Conservation (phyloP, 2,888 invertebrate species). For the Ormyrus labotus region DNA sequence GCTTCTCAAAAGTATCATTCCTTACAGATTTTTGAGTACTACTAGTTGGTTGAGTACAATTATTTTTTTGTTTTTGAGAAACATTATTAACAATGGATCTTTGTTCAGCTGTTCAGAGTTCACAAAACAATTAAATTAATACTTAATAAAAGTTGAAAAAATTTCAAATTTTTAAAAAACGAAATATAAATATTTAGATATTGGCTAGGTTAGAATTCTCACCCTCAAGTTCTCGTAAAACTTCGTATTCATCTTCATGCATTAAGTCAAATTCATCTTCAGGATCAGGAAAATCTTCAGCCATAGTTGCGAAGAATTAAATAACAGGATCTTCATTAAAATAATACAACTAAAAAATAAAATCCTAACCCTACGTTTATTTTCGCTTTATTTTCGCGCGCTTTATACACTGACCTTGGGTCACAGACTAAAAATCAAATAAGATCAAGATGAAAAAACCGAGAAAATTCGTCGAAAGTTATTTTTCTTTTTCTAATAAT, state of each 20-base stretch:
- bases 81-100: neutral
- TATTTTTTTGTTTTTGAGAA: slow-evolving; percentile 11
- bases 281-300: slow-evolving; percentile 71
- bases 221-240: slow-evolving; percentile 72
- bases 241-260: slow-evolving; percentile 71
- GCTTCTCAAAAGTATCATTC: neutral
- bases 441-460: neutral
- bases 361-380: slow-evolving; percentile 8
- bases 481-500: too few species aligned
- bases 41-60: too few species aligned
- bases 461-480: too few species aligned
- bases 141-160: neutral
- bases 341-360: slow-evolving; percentile 4
- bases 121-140: neutral
- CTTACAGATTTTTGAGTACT: neutral
- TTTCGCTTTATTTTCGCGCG: slow-evolving; percentile 10
- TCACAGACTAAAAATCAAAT: neutral
- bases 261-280: slow-evolving; percentile 75
- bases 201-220: slow-evolving; percentile 44
- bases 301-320: slow-evolving; percentile 61
- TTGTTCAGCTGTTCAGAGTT: slow-evolving; percentile 7
- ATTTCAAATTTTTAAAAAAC: too few species aligned
- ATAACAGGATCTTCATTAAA: neutral
- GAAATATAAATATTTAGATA: neutral
- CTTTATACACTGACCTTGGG: neutral